phyloP scores from a whole-genome alignment of 2,888 invertebrate genomes.

The Stenodera caucasica region DNA sequence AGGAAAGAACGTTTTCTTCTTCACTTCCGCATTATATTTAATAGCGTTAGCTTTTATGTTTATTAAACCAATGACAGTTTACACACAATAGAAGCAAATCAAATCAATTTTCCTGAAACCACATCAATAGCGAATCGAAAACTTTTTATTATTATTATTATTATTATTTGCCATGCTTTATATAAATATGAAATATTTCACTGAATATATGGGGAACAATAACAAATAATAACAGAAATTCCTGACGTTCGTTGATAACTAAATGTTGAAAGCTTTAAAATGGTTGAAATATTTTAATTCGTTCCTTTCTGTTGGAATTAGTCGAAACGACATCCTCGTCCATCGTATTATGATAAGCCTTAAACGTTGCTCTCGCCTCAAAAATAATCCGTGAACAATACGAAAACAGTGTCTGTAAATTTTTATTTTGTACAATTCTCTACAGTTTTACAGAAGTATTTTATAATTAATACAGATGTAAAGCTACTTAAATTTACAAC shows the following conservation, averaged over 20 bases:
- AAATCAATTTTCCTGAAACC: no score
- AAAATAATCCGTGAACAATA: neutral
- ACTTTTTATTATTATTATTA: no score
- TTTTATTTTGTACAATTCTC: neutral
- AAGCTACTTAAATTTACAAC: conserved; percentile 1
- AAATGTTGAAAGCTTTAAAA: neutral
- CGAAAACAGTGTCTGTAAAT: neutral
- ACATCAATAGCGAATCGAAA: no score
- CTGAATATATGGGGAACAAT: no score
- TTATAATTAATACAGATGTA: neutral
- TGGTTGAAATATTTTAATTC: neutral
- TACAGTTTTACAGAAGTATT: neutral
- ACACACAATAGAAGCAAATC: neutral
- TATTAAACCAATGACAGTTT: neutral
- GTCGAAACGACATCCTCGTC: neutral
- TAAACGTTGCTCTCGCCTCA: neutral
- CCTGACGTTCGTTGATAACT: neutral
- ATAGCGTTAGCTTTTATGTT: neutral
- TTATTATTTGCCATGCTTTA: no score
- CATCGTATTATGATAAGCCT: neutral
- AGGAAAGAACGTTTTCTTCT: neutral
- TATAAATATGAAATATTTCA: no score
- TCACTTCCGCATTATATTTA: neutral
- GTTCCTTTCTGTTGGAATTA: neutral
- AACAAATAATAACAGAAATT: no score